Evolutionary conservation across 2,797 vertebrate species (phyloP), one percentile per base, ranked within the genome.

Genomic region (Mus minutoides): DNA sequence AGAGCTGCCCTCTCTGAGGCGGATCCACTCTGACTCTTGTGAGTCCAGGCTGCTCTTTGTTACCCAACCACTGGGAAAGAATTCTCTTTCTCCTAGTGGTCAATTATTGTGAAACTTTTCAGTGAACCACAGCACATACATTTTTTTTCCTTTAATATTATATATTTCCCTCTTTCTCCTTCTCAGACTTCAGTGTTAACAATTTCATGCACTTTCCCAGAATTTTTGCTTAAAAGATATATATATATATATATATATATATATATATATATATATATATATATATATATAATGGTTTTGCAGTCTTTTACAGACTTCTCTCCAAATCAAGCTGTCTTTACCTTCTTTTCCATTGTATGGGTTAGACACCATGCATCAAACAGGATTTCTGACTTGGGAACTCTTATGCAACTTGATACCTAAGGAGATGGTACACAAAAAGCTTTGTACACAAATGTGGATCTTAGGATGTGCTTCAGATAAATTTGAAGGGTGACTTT

Each of bases 401-500:
- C 54, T 69, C 93, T 78, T 84, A 58, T 92, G 76, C 83, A 87
- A 82, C 75, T 79, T 94, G n/a, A 82, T 91, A 19, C 37, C 46
- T 89, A 71, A 89, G 58, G 62, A 64, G 69, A 37, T 91, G 46
- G 60, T 71, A n/a, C 82, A 17, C 64, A 71, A 88, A 60, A 43
- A 96, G 82, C 89, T 92, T 29, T 83, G 60, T 62, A 76, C 67
- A 91, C 54, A 87, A 71, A 71, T 91, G 43, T 58, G 40, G 89
- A 76, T 24, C 62, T 94, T 77, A 62, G 34, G 40, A 56, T 94
- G 46, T 69, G 71, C 77, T 93, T 67, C 26, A n/a, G 93, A 80
- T 24, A 77, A 6, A 90, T 88, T 87, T 96, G 34, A 24, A 71
- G 84, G 79, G 58, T 86, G 85, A 87, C 76, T 52, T 92, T 16